Conservation (phyloP, 2,113 vertebrate genomes). For the Cichladusa arquata region DNA sequence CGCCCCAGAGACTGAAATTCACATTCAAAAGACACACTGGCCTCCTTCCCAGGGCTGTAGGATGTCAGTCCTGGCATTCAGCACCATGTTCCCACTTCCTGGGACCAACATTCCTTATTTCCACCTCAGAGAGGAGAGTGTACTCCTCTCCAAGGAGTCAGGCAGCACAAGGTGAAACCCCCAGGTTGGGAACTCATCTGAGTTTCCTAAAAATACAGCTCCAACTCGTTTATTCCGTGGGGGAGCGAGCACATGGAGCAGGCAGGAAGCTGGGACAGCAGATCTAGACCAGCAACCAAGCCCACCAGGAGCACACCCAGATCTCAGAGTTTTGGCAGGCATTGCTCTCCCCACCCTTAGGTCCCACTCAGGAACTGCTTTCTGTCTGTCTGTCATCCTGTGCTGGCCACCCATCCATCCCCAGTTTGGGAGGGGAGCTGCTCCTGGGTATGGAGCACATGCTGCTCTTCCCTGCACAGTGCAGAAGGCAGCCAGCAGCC, state of each 20-base stretch:
- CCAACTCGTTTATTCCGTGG: fast-evolving
- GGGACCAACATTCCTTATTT: neutral
- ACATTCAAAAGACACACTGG: neutral
- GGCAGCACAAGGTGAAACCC: neutral
- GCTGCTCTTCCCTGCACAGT: neutral
- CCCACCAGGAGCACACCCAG: neutral
- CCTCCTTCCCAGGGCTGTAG: neutral
- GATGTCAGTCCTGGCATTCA: neutral
- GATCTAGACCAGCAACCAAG: neutral
- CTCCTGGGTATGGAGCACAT: neutral
- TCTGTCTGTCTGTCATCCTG: constrained; percentile 3
- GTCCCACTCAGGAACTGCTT: fast-evolving
- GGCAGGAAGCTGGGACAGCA: neutral
- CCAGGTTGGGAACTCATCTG: neutral
- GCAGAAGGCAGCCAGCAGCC: neutral
- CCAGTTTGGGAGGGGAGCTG: neutral
- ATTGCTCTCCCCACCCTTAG: neutral
- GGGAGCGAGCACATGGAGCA: fast-evolving
- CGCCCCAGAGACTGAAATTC: neutral
- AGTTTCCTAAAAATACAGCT: neutral
- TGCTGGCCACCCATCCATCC: neutral
- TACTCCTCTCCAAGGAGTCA: neutral
- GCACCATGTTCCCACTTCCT: neutral
- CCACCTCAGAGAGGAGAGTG: neutral
- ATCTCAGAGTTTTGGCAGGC: neutral